These are phyloP conservation scores for Amaurobius ferox DNA, from an alignment of 2,888 invertebrate species.

Conservation along the genomic window DNA sequence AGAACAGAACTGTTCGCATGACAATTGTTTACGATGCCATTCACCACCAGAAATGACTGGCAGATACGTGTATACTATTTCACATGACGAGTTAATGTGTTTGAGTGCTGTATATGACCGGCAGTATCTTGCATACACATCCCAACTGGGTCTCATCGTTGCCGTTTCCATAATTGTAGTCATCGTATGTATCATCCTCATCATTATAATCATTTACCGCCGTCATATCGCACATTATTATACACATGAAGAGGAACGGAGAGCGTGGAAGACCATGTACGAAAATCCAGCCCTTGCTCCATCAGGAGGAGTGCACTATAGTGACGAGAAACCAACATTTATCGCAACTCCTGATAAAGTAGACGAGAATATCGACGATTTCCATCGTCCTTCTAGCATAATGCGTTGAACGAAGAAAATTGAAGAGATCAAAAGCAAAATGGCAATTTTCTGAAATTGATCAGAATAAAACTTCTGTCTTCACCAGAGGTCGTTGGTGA, in stretches of 20 bases:
- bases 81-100: not conserved
- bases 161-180: slow-evolving; percentile 80
- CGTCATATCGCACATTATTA: slow-evolving; percentile 84
- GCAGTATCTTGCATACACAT: slow-evolving; percentile 42
- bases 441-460: not conserved
- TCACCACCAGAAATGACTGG: slow-evolving; percentile 81
- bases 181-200: slow-evolving; percentile 79
- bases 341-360: slow-evolving; percentile 58
- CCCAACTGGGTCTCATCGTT: slow-evolving; percentile 79
- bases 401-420: no score
- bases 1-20: slow-evolving; percentile 68
- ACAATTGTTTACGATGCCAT: slow-evolving; percentile 80
- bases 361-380: slow-evolving; percentile 61
- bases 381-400: slow-evolving; percentile 31
- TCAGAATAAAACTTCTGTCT: not conserved
- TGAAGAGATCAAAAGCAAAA: no score
- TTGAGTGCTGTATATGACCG: slow-evolving; percentile 14
- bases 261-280: slow-evolving; percentile 76
- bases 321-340: slow-evolving; percentile 48
- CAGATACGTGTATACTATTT: slow-evolving; percentile 67
- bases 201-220: slow-evolving; percentile 83
- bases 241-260: slow-evolving; percentile 85
- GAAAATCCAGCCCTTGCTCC: slow-evolving; percentile 56
- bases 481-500: not conserved
- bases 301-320: slow-evolving; percentile 31